Evolutionary conservation across 2,888 invertebrate genomes (phyloP).

Genomic region (Erpobdella octoculata): DNA sequence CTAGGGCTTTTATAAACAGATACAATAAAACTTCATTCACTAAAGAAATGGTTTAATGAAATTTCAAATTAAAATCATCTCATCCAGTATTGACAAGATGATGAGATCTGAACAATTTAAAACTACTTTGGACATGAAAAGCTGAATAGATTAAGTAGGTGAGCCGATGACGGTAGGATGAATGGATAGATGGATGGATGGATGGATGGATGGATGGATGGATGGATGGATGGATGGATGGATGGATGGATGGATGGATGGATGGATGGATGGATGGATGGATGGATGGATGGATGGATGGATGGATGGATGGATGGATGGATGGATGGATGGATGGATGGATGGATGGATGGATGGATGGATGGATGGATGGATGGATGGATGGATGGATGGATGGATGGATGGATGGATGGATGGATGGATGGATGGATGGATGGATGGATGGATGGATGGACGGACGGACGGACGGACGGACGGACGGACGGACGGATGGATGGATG

Average conservation of each 20-base stretch:
- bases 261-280: background rate
- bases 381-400: background rate
- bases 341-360: background rate
- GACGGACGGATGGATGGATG: too few species aligned
- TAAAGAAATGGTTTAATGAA: too few species aligned
- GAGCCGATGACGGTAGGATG: too few species aligned
- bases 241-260: background rate
- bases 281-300: background rate
- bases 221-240: background rate
- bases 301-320: background rate
- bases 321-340: background rate
- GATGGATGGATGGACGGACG: constrained; percentile 1
- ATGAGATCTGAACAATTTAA: too few species aligned
- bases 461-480: too few species aligned
- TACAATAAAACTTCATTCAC: too few species aligned
- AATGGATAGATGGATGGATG: background rate
- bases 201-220: constrained; percentile 4
- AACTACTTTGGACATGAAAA: background rate
- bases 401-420: background rate
- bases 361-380: constrained; percentile 13
- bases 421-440: background rate
- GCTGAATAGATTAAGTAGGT: too few species aligned
- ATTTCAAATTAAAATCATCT: too few species aligned
- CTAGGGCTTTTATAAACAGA: too few species aligned
- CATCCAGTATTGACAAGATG: too few species aligned